Evolutionary conservation across 2,113 vertebrate genomes (phyloP), one percentile per base, ranked within the genome.

Genomic region (Meleagris gallopavo): DNA sequence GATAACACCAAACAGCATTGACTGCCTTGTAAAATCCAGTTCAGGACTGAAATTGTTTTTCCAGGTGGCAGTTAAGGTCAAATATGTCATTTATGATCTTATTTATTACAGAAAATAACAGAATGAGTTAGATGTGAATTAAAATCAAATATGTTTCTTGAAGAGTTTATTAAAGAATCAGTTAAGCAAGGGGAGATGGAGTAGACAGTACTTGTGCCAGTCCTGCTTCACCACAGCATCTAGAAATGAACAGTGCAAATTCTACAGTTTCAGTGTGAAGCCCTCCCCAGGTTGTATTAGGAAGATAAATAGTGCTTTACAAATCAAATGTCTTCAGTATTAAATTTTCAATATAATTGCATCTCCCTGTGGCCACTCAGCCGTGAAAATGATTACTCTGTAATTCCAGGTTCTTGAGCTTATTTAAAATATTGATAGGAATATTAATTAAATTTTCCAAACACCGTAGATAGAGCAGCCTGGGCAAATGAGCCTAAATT

Each of bases 391-490:
- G 0, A 79, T 90, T 82, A 36, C 77, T 46, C 7, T 83, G n/a
- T 50, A 85, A 94, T 87, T 80, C 29, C 64, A 94, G 66, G 88
- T 87, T 45, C 27, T 60, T 83, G 12, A 79, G 45, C n/a, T 74
- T 69, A 21, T 91, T 95, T 74, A 74, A 91, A 93, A 72, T 75
- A 91, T 40, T 64, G 67, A 75, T 69, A 75, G 61, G 50, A 95
- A 57, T 83, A 77, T 73, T 88, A 93, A 92, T 89, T 84, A 88
- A 74, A 36, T 73, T 66, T 88, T 78, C 76, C 9, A 41, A 82
- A 71, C 19, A 34, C 58, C 38, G 32, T 64, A n/a, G 69, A 89
- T 95, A 94, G 80, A 65, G 34, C 66, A 72, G 60, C 74, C 54
- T 27, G 45, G 50, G 25, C 16, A 86, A 88, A 90, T 86, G 46